These are phyloP conservation scores for Hyalella azteca DNA, from an alignment of 2,888 invertebrate genomes.

Conservation along the genomic window DNA sequence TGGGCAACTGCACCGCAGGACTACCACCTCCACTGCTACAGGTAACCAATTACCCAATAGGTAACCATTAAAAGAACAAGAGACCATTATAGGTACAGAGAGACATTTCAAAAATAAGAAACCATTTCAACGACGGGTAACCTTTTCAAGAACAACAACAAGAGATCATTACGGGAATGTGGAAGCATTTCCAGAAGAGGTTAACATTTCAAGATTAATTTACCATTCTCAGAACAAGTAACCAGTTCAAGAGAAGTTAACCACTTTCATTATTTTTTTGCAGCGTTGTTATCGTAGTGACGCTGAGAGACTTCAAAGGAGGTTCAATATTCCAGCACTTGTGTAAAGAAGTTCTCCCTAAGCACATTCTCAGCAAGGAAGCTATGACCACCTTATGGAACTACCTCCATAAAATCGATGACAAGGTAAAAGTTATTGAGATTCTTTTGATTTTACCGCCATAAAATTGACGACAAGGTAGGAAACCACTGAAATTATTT, in stretches of 20 bases:
- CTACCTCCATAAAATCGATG: slow-evolving; percentile 60
- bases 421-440: slow-evolving; percentile 56
- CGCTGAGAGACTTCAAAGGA: slow-evolving; percentile 67
- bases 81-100: no score
- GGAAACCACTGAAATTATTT: no score
- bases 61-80: no score
- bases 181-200: no score
- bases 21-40: slow-evolving; percentile 44
- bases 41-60: no score
- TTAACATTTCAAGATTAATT: no score
- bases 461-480: no score
- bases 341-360: slow-evolving; percentile 65
- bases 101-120: no score
- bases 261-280: slow-evolving; percentile 47
- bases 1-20: slow-evolving; percentile 65
- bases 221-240: not conserved
- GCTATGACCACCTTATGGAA: slow-evolving; percentile 60
- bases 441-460: no score
- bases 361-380: slow-evolving; percentile 60
- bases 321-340: slow-evolving; percentile 61
- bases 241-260: not conserved
- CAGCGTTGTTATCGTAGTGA: slow-evolving; percentile 65
- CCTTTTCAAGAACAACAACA: no score
- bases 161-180: no score
- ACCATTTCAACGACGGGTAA: no score